Percentiles rank a stretch among this genome's conserved stretches.
Conservation (phyloP, 2,797 vertebrate species). For the Pseudomugil tenellus region DNA sequence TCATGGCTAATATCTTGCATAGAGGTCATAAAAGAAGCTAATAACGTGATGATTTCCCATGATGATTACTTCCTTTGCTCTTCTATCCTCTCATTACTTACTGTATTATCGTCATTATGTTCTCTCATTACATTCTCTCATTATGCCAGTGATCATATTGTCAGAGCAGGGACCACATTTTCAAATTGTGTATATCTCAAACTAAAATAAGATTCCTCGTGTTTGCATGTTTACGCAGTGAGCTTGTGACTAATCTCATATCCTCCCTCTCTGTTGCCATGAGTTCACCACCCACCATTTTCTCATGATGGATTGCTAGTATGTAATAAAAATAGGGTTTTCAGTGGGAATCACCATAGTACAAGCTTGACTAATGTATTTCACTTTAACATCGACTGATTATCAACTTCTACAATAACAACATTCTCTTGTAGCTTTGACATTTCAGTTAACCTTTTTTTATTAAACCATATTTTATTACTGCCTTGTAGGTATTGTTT, state of each 20-base stretch:
- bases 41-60: slow-evolving; percentile 75
- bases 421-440: background rate
- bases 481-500: background rate
- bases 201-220: slow-evolving; percentile 55
- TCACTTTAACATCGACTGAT: slow-evolving; percentile 30
- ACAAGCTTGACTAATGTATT: slow-evolving; percentile 45
- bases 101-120: slow-evolving; percentile 65
- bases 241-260: slow-evolving; percentile 63
- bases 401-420: slow-evolving; percentile 17
- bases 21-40: slow-evolving; percentile 72
- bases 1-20: slow-evolving; percentile 65
- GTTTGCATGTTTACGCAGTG: slow-evolving; percentile 49
- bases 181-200: slow-evolving; percentile 27
- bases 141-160: slow-evolving; percentile 62
- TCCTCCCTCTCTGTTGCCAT: slow-evolving; percentile 57
- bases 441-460: background rate
- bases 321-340: slow-evolving; percentile 34
- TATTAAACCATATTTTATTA: background rate
- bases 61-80: slow-evolving; percentile 58
- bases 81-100: slow-evolving; percentile 73
- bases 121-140: slow-evolving; percentile 50
- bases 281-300: slow-evolving; percentile 62
- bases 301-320: slow-evolving; percentile 60
- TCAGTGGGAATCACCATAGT: slow-evolving; percentile 54
- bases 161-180: slow-evolving; percentile 53